phyloP scores from a whole-genome alignment of 2,113 vertebrate genomes.

The Ctenodactylus gundi region DNA sequence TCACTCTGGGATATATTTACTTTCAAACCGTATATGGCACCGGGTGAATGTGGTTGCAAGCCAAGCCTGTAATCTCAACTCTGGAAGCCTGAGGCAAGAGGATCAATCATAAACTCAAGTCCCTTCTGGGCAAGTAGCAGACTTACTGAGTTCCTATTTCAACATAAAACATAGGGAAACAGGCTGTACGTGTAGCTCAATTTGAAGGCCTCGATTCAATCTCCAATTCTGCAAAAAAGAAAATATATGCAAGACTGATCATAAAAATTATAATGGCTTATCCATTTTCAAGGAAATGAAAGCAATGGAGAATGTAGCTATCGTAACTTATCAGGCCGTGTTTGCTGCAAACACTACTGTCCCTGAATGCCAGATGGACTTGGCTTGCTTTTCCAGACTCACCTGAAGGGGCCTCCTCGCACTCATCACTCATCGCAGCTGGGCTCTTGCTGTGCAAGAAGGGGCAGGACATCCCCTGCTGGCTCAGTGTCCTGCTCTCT shows the following conservation, averaged over 20 bases:
- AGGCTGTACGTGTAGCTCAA: not conserved
- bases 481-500: not conserved
- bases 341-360: not conserved
- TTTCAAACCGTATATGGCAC: not conserved
- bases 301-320: not conserved
- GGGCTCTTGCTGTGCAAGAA: not conserved
- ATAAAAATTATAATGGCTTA: not conserved
- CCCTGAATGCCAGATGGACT: too few species aligned
- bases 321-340: not conserved
- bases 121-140: not conserved
- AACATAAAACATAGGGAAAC: not conserved
- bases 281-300: conserved; percentile 35
- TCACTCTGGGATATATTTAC: conserved; percentile 15
- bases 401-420: not conserved
- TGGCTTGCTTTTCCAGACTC: not conserved
- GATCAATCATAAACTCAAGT: not conserved
- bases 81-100: not conserved
- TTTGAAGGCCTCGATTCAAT: not conserved
- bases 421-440: too few species aligned
- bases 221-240: not conserved
- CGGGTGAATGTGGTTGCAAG: not conserved
- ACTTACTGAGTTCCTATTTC: not conserved
- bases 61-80: not conserved
- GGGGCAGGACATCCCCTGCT: not conserved
- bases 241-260: not conserved